phyloP scores from a whole-genome alignment of 2,888 invertebrate genomes.

The Nephrocerus scutellatus region DNA sequence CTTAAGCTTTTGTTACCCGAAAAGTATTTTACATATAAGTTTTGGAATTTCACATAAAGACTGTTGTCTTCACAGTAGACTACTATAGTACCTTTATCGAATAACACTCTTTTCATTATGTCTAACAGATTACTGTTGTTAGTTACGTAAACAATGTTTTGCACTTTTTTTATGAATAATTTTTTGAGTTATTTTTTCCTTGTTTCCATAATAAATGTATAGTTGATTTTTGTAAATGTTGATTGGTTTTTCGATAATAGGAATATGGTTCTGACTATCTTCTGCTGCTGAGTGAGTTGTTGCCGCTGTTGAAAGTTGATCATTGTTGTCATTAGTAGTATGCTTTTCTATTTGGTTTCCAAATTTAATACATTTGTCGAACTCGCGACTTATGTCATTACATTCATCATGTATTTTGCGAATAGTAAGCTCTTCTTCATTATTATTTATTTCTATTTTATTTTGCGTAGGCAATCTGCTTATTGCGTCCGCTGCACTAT shows the following conservation, averaged over 20 bases:
- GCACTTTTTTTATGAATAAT: too few species aligned
- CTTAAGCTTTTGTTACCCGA: too few species aligned
- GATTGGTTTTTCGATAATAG: constrained; percentile 8
- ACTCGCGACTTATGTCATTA: too few species aligned
- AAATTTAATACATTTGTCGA: too few species aligned
- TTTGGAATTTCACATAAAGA: too few species aligned
- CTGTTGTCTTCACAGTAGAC: too few species aligned
- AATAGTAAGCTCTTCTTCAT: too few species aligned
- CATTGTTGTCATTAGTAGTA: constrained; percentile 1
- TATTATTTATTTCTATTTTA: too few species aligned
- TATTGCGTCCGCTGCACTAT: constrained; percentile 15
- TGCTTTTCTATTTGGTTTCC: too few species aligned
- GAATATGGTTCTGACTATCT: constrained; percentile 5
- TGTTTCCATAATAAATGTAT: background rate
- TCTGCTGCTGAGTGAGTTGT: constrained; percentile 9
- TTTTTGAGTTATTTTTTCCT: constrained; percentile 6
- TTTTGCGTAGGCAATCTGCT: constrained; percentile 25
- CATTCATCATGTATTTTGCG: background rate
- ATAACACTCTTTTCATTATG: too few species aligned
- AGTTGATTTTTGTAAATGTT: constrained; percentile 15
- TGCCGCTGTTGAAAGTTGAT: constrained; percentile 1
- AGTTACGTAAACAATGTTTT: constrained; percentile 5
- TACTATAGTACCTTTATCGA: constrained; percentile 4
- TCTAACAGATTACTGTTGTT: too few species aligned
- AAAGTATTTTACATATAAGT: too few species aligned